These are phyloP conservation scores for Chaenocephalus aceratus DNA, from an alignment of 2,113 vertebrate species.

Conservation along the genomic window DNA sequence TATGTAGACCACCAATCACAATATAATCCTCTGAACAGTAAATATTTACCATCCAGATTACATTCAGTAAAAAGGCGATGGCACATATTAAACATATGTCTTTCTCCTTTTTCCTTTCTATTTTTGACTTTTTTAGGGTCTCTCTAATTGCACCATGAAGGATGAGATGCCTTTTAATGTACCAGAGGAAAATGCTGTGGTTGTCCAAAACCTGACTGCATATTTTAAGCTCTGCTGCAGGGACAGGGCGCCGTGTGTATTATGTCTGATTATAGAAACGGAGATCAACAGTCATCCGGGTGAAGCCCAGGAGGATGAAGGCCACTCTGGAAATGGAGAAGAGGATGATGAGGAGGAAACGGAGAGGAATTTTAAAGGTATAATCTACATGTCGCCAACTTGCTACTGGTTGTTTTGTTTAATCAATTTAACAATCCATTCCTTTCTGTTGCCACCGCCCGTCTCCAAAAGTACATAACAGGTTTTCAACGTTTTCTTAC, in stretches of 20 bases:
- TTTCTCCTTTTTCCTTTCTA: neutral
- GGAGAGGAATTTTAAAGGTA: slow-evolving; percentile 44
- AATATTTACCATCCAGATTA: slow-evolving; percentile 13
- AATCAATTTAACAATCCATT: neutral
- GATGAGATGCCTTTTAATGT: neutral
- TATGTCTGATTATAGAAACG: slow-evolving; percentile 83
- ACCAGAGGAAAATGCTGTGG: slow-evolving; percentile 31
- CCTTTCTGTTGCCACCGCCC: neutral
- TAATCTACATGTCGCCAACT: neutral
- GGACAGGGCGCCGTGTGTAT: slow-evolving; percentile 60
- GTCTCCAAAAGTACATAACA: neutral
- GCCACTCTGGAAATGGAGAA: slow-evolving; percentile 21
- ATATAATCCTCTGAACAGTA: neutral
- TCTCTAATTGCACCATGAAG: slow-evolving; percentile 69
- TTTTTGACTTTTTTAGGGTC: slow-evolving; percentile 44
- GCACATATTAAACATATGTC: neutral
- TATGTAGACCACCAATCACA: neutral
- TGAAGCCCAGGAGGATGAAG: slow-evolving; percentile 5
- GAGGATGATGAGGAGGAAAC: slow-evolving; percentile 32
- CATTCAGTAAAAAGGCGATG: neutral
- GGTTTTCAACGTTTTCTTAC: neutral
- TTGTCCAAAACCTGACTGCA: slow-evolving; percentile 58
- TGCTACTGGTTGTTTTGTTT: neutral
- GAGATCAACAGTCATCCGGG: slow-evolving; percentile 60
- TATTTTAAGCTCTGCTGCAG: slow-evolving; percentile 82